These are phyloP conservation scores for Synaphobranchus kaupii DNA, from an alignment of 2,797 vertebrate species.

Conservation along the genomic window DNA sequence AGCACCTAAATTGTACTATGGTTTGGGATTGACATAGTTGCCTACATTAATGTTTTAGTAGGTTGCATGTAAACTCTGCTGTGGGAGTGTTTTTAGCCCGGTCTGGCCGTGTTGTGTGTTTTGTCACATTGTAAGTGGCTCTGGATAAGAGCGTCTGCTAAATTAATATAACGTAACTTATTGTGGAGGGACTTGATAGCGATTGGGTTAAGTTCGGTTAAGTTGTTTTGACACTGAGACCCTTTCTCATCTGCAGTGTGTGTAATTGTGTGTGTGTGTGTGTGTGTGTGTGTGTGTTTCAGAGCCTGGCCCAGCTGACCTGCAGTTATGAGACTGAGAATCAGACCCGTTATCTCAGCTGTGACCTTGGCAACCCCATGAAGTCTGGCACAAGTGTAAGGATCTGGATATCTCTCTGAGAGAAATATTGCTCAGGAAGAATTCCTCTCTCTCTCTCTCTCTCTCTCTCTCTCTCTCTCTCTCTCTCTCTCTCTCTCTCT, in stretches of 20 bases:
- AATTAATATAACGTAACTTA: neutral
- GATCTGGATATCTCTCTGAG: neutral
- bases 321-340: conserved; percentile 86
- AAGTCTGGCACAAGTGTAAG: conserved; percentile 86
- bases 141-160: neutral
- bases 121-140: neutral
- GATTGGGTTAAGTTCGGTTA: neutral
- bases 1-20: too few species aligned
- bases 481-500: neutral
- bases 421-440: too few species aligned
- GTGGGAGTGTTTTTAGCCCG: too few species aligned
- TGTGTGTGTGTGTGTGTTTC: conserved; percentile 32
- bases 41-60: too few species aligned
- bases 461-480: too few species aligned
- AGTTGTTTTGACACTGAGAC: neutral
- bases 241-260: neutral
- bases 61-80: too few species aligned
- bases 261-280: neutral
- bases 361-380: conserved; percentile 93
- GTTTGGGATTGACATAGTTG: too few species aligned
- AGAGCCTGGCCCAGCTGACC: conserved; percentile 84
- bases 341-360: conserved; percentile 83
- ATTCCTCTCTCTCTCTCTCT: neutral
- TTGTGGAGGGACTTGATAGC: neutral
- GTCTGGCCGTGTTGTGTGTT: neutral